Conservation (phyloP, 2,113 vertebrate genomes). For the Orcinus orca region DNA sequence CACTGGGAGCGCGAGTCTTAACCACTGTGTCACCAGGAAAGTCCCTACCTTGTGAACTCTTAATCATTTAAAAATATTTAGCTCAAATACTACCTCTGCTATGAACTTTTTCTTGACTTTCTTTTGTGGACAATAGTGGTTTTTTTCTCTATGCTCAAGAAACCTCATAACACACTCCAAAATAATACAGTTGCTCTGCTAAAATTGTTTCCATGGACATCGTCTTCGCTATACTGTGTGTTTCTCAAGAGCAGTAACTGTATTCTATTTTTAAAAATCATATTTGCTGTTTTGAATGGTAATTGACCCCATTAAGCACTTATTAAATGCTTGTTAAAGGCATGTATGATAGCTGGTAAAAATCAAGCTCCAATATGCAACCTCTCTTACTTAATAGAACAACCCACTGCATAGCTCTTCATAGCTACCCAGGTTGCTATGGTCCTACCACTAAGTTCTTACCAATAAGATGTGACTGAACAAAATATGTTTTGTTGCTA, state of each 20-base stretch:
- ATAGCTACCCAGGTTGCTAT: not conserved
- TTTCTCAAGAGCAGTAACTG: not conserved
- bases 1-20: accelerated
- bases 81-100: not conserved
- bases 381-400: not conserved
- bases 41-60: not conserved
- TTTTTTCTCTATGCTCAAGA: not conserved
- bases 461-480: not conserved
- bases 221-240: not conserved
- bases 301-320: not conserved
- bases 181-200: not conserved
- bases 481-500: not conserved
- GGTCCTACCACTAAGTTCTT: not conserved
- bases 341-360: not conserved
- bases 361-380: not conserved
- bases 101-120: not conserved
- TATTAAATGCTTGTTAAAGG: not conserved
- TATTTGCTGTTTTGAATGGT: not conserved
- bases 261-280: not conserved
- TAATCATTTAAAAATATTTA: not conserved
- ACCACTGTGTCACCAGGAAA: too few species aligned
- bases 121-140: not conserved
- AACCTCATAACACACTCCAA: not conserved
- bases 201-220: not conserved
- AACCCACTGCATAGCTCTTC: not conserved